phyloP scores from a whole-genome alignment of 2,113 vertebrate species.

The Xiphorhynchus elegans region DNA sequence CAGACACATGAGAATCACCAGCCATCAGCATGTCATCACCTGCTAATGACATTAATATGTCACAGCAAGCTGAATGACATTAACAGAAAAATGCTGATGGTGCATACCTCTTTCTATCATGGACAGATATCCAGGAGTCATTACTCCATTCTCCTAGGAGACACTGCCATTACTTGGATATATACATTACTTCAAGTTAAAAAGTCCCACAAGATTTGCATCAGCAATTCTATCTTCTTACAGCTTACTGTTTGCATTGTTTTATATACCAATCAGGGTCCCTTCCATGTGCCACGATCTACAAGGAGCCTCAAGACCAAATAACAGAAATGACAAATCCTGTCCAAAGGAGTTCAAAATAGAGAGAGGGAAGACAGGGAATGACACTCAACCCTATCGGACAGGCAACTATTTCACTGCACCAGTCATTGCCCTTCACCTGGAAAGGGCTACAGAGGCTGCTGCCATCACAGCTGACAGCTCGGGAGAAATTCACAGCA shows the following conservation, averaged over 20 bases:
- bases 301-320: neutral
- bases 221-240: neutral
- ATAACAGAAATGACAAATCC: neutral
- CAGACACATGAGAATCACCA: neutral
- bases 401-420: neutral
- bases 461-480: neutral
- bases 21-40: neutral
- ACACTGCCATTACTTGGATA: neutral
- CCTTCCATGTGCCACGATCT: neutral
- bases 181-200: neutral
- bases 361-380: neutral
- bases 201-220: neutral
- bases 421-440: neutral
- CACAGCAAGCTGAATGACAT: neutral
- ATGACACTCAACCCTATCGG: fast-evolving
- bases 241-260: neutral
- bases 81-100: neutral
- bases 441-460: neutral
- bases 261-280: neutral
- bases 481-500: neutral
- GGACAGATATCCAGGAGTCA: neutral
- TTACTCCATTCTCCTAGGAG: neutral
- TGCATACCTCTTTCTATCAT: neutral
- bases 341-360: neutral
- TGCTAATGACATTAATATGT: neutral